Evolutionary conservation across 92 coral and sea anemone species (phyloP).

Genomic region (Porites lobata): DNA sequence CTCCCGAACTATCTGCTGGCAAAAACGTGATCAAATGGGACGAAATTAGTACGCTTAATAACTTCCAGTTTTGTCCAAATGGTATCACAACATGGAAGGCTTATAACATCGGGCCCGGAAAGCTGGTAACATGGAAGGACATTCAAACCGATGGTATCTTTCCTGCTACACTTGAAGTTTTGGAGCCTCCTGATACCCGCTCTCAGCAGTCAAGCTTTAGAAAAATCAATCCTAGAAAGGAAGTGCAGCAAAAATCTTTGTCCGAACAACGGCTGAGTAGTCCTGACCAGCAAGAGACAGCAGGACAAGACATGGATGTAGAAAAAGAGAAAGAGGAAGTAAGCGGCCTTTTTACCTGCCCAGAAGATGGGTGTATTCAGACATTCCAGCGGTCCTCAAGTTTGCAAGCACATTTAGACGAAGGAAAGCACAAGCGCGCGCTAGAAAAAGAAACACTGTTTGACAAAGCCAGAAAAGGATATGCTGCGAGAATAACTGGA

Average conservation of each 20-base stretch:
- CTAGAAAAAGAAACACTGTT: constrained; percentile 42
- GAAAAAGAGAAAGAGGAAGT: too few relatives aligned
- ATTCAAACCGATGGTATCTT: constrained; percentile 25
- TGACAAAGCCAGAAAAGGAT: constrained; percentile 63
- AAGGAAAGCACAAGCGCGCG: constrained; percentile 40
- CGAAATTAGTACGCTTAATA: constrained; percentile 48
- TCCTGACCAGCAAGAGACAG: background rate
- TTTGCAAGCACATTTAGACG: constrained; percentile 46
- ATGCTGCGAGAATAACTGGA: constrained; percentile 44
- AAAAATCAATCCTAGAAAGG: background rate
- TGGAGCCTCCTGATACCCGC: constrained; percentile 16
- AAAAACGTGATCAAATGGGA: constrained; percentile 43
- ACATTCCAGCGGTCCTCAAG: constrained; percentile 4
- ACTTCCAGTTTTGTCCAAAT: constrained; percentile 32
- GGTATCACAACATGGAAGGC: constrained; percentile 40
- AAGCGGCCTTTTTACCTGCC: too few relatives aligned
- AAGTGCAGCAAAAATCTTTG: background rate
- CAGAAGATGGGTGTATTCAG: too few relatives aligned
- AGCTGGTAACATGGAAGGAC: constrained; percentile 22
- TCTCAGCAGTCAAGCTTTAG: constrained; percentile 22
- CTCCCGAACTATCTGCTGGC: constrained; percentile 11
- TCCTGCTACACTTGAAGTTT: background rate
- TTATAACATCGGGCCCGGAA: constrained; percentile 27
- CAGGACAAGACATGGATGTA: constrained; percentile 1
- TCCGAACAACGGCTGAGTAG: background rate